phyloP scores from a whole-genome alignment of 1,140 invertebrate genomes.

The Wiebesia pumilae region DNA sequence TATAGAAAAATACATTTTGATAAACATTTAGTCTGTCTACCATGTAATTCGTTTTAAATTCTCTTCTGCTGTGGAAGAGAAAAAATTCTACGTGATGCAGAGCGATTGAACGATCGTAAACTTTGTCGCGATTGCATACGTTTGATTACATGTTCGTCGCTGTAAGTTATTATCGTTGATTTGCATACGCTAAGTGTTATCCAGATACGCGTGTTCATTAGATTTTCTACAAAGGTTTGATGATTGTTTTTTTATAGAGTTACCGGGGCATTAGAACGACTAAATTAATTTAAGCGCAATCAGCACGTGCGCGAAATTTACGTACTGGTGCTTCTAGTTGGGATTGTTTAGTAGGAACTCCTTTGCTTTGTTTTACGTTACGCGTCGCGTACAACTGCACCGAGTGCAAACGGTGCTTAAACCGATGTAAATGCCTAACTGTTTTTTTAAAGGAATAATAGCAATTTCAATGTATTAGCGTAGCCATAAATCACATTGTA shows the following conservation, averaged over 20 bases:
- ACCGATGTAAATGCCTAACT: neutral
- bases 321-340: neutral
- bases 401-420: neutral
- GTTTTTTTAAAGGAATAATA: neutral
- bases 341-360: neutral
- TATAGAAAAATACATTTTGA: too few relatives aligned
- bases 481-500: neutral
- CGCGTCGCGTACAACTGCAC: neutral
- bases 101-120: neutral
- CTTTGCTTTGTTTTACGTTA: neutral
- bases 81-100: neutral
- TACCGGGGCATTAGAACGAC: neutral
- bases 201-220: neutral
- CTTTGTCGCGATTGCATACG: neutral
- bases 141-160: neutral
- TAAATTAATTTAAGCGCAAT: neutral
- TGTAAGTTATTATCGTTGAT: neutral
- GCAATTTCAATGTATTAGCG: neutral
- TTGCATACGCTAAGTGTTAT: neutral
- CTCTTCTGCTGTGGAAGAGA: too few relatives aligned
- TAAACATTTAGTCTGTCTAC: neutral
- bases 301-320: neutral
- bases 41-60: neutral
- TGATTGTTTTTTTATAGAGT: neutral
- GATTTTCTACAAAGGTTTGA: neutral